Percentiles rank a stretch among this genome's conserved stretches.
These are phyloP conservation scores for Passer domesticus DNA, from an alignment of 2,113 vertebrate species.

Conservation along the genomic window DNA sequence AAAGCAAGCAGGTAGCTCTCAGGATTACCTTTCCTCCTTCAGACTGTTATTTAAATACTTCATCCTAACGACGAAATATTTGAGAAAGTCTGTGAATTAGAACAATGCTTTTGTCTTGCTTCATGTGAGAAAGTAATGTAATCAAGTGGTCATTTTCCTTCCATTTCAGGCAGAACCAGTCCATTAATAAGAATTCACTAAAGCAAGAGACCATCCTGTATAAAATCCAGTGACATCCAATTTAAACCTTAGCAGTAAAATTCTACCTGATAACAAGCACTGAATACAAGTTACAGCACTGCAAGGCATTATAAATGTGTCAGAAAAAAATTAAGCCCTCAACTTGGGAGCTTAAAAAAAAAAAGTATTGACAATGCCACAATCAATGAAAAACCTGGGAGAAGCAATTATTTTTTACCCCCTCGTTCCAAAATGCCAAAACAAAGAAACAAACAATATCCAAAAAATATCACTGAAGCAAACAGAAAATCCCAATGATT, in stretches of 20 bases:
- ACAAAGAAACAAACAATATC: background rate
- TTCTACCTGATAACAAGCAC: background rate
- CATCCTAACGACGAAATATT: background rate
- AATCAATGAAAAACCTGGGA: background rate
- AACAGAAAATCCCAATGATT: background rate
- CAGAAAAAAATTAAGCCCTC: background rate
- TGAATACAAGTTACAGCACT: background rate
- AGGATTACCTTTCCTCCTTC: background rate
- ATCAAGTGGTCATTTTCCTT: background rate
- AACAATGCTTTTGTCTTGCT: background rate
- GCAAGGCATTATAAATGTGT: background rate
- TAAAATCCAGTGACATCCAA: background rate
- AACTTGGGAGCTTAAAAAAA: background rate
- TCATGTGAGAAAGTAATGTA: background rate
- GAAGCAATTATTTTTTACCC: background rate
- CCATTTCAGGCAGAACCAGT: slow-evolving; percentile 6
- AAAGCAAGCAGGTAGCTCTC: background rate
- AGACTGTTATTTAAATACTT: background rate
- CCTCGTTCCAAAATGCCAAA: background rate
- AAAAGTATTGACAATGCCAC: background rate
- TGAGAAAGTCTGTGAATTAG: background rate
- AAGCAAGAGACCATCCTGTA: background rate
- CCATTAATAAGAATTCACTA: background rate
- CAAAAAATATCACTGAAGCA: background rate
- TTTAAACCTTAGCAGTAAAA: background rate